Conservation (phyloP, 2,113 vertebrate species). For the Pycnonotus jocosus region DNA sequence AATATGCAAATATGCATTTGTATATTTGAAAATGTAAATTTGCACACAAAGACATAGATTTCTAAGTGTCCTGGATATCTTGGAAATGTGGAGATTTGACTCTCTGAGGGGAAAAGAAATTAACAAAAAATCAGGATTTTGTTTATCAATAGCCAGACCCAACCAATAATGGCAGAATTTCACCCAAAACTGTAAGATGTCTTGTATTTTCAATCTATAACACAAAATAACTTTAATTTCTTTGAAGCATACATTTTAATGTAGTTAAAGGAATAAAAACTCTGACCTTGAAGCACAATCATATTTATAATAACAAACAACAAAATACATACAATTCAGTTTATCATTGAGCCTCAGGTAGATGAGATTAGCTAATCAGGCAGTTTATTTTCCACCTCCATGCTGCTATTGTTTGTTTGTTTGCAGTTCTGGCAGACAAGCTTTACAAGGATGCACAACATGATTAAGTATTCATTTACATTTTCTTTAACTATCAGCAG, state of each 20-base stretch:
- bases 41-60: background rate
- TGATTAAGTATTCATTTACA: constrained; percentile 47
- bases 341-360: background rate
- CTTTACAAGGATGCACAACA: background rate
- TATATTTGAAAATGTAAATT: background rate
- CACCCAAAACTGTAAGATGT: background rate
- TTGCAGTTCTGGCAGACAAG: background rate
- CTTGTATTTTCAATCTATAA: background rate
- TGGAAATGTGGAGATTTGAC: background rate
- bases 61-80: background rate
- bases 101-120: background rate
- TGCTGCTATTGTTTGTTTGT: background rate
- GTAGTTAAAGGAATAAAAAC: background rate
- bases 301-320: background rate
- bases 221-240: background rate
- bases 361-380: constrained; percentile 41
- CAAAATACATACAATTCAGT: background rate
- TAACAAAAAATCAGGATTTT: background rate
- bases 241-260: background rate
- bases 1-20: background rate
- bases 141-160: background rate
- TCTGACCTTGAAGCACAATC: constrained; percentile 9
- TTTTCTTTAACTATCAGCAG: constrained; percentile 18
- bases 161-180: background rate
- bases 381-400: constrained; percentile 27